phyloP scores from a whole-genome alignment of 2,113 vertebrate species.

The Siphamia tubifer region DNA sequence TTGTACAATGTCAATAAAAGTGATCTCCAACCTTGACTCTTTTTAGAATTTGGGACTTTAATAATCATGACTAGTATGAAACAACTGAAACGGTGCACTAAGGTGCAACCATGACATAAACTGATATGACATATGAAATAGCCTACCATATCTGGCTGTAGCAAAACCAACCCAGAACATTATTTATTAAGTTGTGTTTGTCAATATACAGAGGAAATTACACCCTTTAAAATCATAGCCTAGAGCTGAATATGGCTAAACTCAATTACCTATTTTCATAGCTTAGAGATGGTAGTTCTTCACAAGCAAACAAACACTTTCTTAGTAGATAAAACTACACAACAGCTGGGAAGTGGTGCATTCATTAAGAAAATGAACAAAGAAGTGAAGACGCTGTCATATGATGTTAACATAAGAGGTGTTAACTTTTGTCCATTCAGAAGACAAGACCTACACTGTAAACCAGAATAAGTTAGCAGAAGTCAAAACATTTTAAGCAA shows the following conservation, averaged over 20 bases:
- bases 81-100: too few relatives aligned
- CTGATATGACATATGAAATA: too few relatives aligned
- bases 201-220: slow-evolving; percentile 3
- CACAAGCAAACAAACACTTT: neutral
- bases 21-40: too few relatives aligned
- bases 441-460: slow-evolving; percentile 7
- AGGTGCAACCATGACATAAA: too few relatives aligned
- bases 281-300: neutral
- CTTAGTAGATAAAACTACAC: neutral
- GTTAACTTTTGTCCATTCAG: slow-evolving; percentile 17
- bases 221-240: slow-evolving; percentile 2
- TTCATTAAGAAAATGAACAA: neutral
- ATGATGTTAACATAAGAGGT: neutral
- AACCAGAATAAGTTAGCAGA: too few relatives aligned
- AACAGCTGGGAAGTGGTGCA: neutral
- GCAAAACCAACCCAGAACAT: too few relatives aligned
- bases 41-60: too few relatives aligned
- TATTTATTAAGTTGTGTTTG: too few relatives aligned
- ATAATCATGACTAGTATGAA: too few relatives aligned
- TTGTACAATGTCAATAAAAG: too few relatives aligned
- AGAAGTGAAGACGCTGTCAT: neutral
- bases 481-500: too few relatives aligned
- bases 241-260: neutral
- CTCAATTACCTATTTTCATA: neutral
- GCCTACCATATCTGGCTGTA: too few relatives aligned